Percentiles rank a stretch among this genome's conserved stretches.
phyloP scores from a whole-genome alignment of 2,797 vertebrate genomes.

The Diplodus puntazzo region DNA sequence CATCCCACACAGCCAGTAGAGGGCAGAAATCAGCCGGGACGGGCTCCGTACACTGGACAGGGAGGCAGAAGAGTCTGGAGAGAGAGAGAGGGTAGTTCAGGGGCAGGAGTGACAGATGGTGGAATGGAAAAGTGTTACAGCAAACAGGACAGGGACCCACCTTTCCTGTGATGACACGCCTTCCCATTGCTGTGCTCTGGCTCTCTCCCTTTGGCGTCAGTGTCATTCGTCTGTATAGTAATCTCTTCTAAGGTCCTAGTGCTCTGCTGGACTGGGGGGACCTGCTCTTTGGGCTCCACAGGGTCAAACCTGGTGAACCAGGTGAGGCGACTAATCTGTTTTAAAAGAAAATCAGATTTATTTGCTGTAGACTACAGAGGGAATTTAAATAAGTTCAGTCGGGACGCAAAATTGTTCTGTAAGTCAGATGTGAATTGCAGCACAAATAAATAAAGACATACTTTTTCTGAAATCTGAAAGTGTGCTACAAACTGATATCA shows the following conservation, averaged over 20 bases:
- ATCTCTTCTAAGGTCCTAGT: slow-evolving; percentile 2
- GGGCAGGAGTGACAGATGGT: neutral
- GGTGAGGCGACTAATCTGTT: slow-evolving; percentile 90
- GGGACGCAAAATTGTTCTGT: neutral
- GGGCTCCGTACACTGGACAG: slow-evolving; percentile 37
- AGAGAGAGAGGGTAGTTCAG: neutral
- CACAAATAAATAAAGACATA: neutral
- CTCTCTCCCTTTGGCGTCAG: neutral
- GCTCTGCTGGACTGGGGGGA: slow-evolving; percentile 58
- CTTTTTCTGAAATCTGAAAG: neutral
- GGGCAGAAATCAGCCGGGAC: slow-evolving; percentile 78
- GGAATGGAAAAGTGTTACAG: slow-evolving; percentile 8
- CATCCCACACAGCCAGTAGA: slow-evolving; percentile 96
- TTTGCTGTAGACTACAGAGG: neutral
- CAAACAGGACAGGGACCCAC: slow-evolving; percentile 49
- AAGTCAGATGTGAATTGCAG: neutral
- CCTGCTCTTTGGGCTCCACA: slow-evolving; percentile 58
- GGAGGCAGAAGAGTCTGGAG: slow-evolving; percentile 64
- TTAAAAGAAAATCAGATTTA: neutral
- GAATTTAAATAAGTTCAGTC: neutral
- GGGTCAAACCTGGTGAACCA: slow-evolving; percentile 93
- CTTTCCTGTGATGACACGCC: slow-evolving; percentile 43
- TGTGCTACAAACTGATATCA: neutral
- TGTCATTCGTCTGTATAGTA: neutral
- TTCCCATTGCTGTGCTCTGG: slow-evolving; percentile 32